Evolutionary conservation across 2,797 vertebrate species (phyloP).

Genomic region (Alfaro cultratus): DNA sequence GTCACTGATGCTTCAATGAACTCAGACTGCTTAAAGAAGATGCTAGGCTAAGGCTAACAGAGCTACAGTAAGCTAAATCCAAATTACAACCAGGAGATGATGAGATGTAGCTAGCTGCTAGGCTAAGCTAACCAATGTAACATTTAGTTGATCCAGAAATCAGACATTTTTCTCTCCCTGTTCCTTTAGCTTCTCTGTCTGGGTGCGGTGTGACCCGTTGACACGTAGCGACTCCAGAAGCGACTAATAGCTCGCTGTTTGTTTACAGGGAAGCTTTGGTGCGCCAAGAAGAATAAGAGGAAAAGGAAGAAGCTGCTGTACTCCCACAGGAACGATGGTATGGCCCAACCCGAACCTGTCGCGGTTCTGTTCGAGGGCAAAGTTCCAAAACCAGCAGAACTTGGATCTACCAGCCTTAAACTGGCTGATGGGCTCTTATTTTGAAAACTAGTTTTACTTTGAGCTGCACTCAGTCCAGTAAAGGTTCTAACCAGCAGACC

Average conservation of each 20-base stretch:
- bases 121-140: not conserved
- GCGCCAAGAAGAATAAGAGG: slow-evolving; percentile 98
- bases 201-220: not conserved
- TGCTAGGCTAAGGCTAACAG: not conserved
- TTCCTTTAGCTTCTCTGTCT: not conserved
- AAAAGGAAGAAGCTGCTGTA: slow-evolving; percentile 95
- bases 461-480: too few species aligned
- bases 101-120: too few species aligned
- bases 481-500: too few species aligned
- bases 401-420: too few species aligned
- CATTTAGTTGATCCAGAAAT: not conserved
- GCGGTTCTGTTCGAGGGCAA: not conserved
- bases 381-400: not conserved
- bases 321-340: slow-evolving; percentile 93
- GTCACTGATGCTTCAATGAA: slow-evolving; percentile 12
- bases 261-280: slow-evolving; percentile 93
- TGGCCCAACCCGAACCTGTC: not conserved
- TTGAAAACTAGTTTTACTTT: too few species aligned
- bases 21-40: not conserved
- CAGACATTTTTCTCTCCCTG: not conserved
- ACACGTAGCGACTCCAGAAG: not conserved
- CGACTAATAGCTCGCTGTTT: not conserved
- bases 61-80: not conserved
- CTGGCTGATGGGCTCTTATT: too few species aligned
- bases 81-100: not conserved